These are phyloP conservation scores for Meda fulgida DNA, from an alignment of 2,797 vertebrate species.

Conservation along the genomic window DNA sequence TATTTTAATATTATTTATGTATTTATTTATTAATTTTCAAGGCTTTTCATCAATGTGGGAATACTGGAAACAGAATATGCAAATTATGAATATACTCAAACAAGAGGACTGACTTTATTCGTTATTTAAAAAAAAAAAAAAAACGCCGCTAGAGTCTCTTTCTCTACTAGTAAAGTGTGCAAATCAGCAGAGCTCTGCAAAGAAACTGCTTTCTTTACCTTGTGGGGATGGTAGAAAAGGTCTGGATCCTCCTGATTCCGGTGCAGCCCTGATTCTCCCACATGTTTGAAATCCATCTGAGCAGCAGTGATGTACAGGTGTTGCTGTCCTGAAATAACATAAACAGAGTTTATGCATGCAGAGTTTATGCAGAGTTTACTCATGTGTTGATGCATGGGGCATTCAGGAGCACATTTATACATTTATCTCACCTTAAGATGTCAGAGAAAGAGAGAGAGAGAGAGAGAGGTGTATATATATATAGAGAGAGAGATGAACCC, in stretches of 20 bases:
- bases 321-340: slow-evolving; percentile 73
- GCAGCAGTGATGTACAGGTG: slow-evolving; percentile 75
- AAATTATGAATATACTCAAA: not conserved
- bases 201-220: slow-evolving; percentile 74
- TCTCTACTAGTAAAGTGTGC: not conserved
- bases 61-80: not conserved
- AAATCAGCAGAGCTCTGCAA: slow-evolving; percentile 10
- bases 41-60: not conserved
- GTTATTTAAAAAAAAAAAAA: not conserved
- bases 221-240: slow-evolving; percentile 82
- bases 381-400: not conserved
- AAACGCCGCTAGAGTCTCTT: not conserved
- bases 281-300: slow-evolving; percentile 75
- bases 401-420: not conserved
- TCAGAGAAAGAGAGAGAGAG: not conserved
- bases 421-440: not conserved
- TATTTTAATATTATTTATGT: not conserved
- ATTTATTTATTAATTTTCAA: not conserved
- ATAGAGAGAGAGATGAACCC: not conserved
- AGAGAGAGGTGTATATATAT: too few relatives aligned
- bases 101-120: not conserved
- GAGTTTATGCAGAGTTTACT: too few relatives aligned
- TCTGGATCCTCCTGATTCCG: slow-evolving; percentile 81
- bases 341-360: too few relatives aligned
- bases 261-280: slow-evolving; percentile 74